Base-by-base conservation (phyloP, 2,888 invertebrate species). In the Drosophila conformis region DNA sequence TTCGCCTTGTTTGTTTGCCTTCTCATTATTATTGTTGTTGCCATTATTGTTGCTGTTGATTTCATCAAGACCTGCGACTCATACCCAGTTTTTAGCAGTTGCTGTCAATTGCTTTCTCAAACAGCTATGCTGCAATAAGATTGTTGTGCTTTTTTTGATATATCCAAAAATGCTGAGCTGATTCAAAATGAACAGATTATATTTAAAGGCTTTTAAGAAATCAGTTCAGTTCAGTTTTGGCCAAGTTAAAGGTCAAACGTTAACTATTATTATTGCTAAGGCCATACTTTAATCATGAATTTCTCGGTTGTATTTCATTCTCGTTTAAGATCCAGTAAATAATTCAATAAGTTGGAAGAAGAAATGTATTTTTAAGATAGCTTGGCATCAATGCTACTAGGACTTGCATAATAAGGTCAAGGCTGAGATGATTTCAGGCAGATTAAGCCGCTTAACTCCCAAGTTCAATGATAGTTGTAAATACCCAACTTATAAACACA, bases 1-100 rank as follows among this genome's bases (percentile, higher is more conserved):
- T 85, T 82, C 64, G 78, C 76, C 82, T 78, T 82, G 80, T 78
- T 86, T 86, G 89, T 83, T 90, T 79, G 78, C 73, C 76, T 80
- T 76, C 76, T 72, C 81, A 76, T 87, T 90, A 83, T 89, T 90
- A 76, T 87, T 76, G 64, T 78, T 56, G 29, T 61, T 60, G 42
- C 53, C 68, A 29, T 51, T 64, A 15, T 53, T 68, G 51, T 42
- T 73, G 61, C 8, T 75, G 65, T 40, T 62, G 63, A 56, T 70
- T 80, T 63, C 62, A 57, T 69, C 59, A 46, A 46, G 38, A 53
- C 48, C 58, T 56, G n/a, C 25, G 2, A 27, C 56, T 13, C 36
- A 13, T n/a, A n/a, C 18, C 36, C 38, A 51, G 18, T 64, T 82
- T 78, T 73, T 58, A 52, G 54, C 54, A 64, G 33, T 61, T 72